Evolutionary conservation across 2,888 invertebrate species (phyloP).

Genomic region (Elegia similella): DNA sequence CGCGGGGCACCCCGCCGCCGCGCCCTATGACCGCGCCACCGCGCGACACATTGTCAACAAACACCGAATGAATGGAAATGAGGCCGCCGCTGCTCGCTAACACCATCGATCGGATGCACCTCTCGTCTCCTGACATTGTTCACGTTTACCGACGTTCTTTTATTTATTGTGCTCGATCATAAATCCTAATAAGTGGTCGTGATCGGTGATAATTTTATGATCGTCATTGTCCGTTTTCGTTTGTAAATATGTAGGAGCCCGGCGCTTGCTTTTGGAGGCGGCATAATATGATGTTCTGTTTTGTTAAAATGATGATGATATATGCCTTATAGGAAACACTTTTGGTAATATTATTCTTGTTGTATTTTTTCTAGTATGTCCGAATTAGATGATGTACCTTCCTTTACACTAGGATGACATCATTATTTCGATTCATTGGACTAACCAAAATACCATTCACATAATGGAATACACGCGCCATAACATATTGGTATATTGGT

Average conservation of each 20-base stretch:
- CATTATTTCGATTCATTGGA: too few relatives aligned
- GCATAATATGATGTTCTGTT: background rate
- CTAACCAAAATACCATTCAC: too few relatives aligned
- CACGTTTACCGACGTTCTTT: constrained; percentile 16
- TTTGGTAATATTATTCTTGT: too few relatives aligned
- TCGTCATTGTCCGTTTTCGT: constrained; percentile 11
- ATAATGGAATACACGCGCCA: too few relatives aligned
- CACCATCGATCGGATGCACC: constrained; percentile 24
- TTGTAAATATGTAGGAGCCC: constrained; percentile 4
- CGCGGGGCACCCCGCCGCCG: constrained; percentile 35
- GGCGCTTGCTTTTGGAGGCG: constrained; percentile 8
- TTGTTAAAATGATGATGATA: background rate
- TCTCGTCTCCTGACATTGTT: constrained; percentile 21
- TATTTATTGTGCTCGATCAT: constrained; percentile 18
- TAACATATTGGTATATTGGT: too few relatives aligned
- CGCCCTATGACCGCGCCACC: constrained; percentile 58
- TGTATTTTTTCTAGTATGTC: too few relatives aligned
- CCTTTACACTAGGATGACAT: too few relatives aligned
- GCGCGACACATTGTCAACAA: constrained; percentile 66
- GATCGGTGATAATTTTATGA: constrained; percentile 15
- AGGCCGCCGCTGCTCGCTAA: constrained; percentile 47
- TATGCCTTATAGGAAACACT: too few relatives aligned
- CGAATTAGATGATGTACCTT: too few relatives aligned
- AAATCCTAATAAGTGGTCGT: constrained; percentile 13
- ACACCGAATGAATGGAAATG: constrained; percentile 71